Evolutionary conservation across 2,113 vertebrate genomes (phyloP), one percentile per base, ranked within the genome.

Genomic region (Marmota monax): DNA sequence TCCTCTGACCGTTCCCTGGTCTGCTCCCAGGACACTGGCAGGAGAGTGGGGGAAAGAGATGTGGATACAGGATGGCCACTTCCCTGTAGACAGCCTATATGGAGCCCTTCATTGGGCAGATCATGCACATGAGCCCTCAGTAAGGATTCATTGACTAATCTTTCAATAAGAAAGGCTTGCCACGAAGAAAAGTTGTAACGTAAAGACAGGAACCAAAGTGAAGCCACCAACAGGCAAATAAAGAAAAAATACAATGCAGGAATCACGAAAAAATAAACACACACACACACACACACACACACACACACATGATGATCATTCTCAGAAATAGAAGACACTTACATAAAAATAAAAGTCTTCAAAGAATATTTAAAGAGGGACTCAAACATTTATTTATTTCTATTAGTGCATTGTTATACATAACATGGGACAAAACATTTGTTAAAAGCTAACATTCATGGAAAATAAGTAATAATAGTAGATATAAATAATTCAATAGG

Each of bases 331-430:
- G 84, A 82, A 73, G 51, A 20, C 34, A 34, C 85, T 79, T 67
- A 53, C 78, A 73, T 58, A 83, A 79, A 93, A 95, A 80, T 56
- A 84, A 77, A n/a, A 74, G 27, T 39, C 10, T 86, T 79, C 22
- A 34, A 65, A 67, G 95, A 93, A 27, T 7, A 65, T 45, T 76
- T 72, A 56, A 45, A 90, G 78, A 65, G 78, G 12, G 11, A 67
- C 14, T 39, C 82, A 92, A 84, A 80, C 25, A 27, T 63, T 25
- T 25, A 61, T 61, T 61, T 25, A 8, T 63, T 63, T 63, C 25
- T 63, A 27, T 63, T 63, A 63, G 61, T 27, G 9, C 61, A 63
- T 11, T 63, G 61, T 63, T 63, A 27, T 63, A 27, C 23, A 63
- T 63, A 63, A 63, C 25, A 27, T 4, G 22, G 61, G 8, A 25